These are phyloP conservation scores for Drosophila parabipectinata DNA, from an alignment of 1,140 invertebrate species.

Conservation along the genomic window DNA sequence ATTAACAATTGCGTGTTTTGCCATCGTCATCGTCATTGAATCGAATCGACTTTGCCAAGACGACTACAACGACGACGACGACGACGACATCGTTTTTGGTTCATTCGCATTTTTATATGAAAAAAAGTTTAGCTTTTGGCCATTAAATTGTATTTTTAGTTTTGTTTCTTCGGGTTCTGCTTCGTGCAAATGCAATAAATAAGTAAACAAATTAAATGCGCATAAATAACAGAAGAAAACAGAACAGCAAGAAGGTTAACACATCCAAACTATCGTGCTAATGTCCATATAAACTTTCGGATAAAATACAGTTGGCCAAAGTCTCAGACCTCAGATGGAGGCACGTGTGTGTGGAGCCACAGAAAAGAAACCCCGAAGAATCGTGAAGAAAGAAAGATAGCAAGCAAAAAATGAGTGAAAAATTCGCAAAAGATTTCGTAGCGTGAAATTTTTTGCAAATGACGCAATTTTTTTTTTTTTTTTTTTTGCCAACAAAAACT, in stretches of 20 bases:
- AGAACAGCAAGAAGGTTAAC: slow-evolving; percentile 32
- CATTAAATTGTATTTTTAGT: slow-evolving; percentile 65
- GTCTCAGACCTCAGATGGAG: slow-evolving; percentile 10
- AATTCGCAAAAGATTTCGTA: slow-evolving; percentile 34
- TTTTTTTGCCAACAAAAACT: slow-evolving; percentile 50
- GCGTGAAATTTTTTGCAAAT: slow-evolving; percentile 71
- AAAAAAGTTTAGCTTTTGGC: slow-evolving; percentile 9
- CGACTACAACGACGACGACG: not conserved
- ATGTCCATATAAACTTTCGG: slow-evolving; percentile 26
- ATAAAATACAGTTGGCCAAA: slow-evolving; percentile 32
- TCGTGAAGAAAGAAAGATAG: slow-evolving; percentile 3
- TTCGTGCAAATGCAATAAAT: slow-evolving; percentile 53
- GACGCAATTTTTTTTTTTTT: slow-evolving; percentile 71
- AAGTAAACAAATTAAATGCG: slow-evolving; percentile 66
- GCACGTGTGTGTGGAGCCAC: slow-evolving; percentile 31
- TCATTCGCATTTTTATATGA: slow-evolving; percentile 12
- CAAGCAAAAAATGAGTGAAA: slow-evolving; percentile 11
- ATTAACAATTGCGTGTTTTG: slow-evolving; percentile 49
- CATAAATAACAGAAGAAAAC: slow-evolving; percentile 50
- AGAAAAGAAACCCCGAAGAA: slow-evolving; percentile 12
- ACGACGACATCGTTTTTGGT: slow-evolving; percentile 37
- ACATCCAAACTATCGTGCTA: slow-evolving; percentile 51
- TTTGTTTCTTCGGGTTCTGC: not conserved
- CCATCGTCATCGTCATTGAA: slow-evolving; percentile 46
- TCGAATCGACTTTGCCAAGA: slow-evolving; percentile 1